These are phyloP conservation scores for Lithobates sylvaticus DNA, from an alignment of 2,797 vertebrate genomes.

Conservation along the genomic window DNA sequence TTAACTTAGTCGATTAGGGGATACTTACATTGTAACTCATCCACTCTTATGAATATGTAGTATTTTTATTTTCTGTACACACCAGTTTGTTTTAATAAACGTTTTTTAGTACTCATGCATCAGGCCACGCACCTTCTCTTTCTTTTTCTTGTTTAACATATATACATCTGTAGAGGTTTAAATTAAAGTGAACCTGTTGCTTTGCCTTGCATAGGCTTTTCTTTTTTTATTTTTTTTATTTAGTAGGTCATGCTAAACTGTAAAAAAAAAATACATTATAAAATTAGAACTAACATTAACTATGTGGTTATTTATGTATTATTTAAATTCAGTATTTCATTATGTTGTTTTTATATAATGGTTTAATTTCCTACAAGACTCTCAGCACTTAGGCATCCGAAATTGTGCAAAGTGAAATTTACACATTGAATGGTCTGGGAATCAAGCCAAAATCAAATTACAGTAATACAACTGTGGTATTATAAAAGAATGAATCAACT, in stretches of 20 bases:
- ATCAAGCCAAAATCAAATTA: conserved; percentile 75
- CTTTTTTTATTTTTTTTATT: conserved; percentile 1
- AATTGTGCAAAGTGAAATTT: conserved; percentile 68
- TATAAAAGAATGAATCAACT: conserved; percentile 77
- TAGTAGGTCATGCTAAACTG: conserved; percentile 14
- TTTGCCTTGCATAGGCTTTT: not conserved
- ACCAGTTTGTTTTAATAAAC: too few species aligned
- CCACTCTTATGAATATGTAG: too few species aligned
- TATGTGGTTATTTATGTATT: conserved; percentile 41
- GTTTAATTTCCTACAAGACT: conserved; percentile 59
- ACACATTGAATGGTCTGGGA: conserved; percentile 71
- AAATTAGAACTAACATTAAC: conserved; percentile 56
- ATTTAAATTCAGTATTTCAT: conserved; percentile 54
- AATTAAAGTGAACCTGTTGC: too few species aligned
- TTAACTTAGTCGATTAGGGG: too few species aligned
- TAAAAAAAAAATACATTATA: conserved; percentile 28
- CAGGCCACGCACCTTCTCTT: too few species aligned
- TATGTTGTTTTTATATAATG: conserved; percentile 30
- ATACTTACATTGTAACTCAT: too few species aligned
- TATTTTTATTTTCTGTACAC: too few species aligned
- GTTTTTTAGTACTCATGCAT: too few species aligned
- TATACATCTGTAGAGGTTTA: too few species aligned
- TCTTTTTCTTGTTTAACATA: too few species aligned
- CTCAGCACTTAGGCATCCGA: conserved; percentile 64
- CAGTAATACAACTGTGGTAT: conserved; percentile 74